Evolutionary conservation across 2,888 invertebrate genomes (phyloP), one percentile per base, ranked within the genome.

Genomic region (Eupsilia transversa): DNA sequence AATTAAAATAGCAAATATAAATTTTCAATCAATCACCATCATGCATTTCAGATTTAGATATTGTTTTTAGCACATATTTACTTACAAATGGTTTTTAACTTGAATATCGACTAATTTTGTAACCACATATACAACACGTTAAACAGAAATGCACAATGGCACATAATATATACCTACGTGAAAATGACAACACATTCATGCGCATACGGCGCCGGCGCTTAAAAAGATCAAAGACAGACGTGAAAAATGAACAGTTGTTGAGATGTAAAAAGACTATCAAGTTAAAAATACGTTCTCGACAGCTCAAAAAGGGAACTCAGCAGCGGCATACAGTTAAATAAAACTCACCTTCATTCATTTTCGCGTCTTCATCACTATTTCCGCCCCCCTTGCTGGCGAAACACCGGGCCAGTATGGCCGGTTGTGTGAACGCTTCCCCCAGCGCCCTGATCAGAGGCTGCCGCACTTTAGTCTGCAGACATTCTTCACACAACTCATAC

Each of bases 401-500:
- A 98, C 96, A 98, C 87, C 97, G 96, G 65, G 98, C 97, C 69
- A 99, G 94, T 79, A 97, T 92, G 7, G 93, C 88, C 0, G 96
- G 96, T 74, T 97, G 97, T 79, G 97, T 97, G 93, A 98, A 99
- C 1, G 98, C 98, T 92, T 98, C 97, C 1, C 98, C 98, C 49
- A 99, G 93, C 23, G 98, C 98, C 73, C 98, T 97, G 80, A 98
- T 98, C 61, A 99, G 94, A 17, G 97, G 97, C 63, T 98, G 97
- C 89, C 98, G 98, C 73, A 97, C 97, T 83, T 97, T 97, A 59
- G 97, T 97, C 79, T 97, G 95, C 89, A 97, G 97, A 91, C 99
- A 98, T 87, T 97, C 97, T 82, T 97, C 97, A 86, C 99, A 97
- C 77, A 99, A 97, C 84, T 97, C 97, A 89, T 97, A 97, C 70